A percentile compares a stretch with the other conserved stretches of the same genome.
Evolutionary conservation across 2,113 vertebrate genomes (phyloP).

Genomic region (Cyphomyrus plagiostoma): DNA sequence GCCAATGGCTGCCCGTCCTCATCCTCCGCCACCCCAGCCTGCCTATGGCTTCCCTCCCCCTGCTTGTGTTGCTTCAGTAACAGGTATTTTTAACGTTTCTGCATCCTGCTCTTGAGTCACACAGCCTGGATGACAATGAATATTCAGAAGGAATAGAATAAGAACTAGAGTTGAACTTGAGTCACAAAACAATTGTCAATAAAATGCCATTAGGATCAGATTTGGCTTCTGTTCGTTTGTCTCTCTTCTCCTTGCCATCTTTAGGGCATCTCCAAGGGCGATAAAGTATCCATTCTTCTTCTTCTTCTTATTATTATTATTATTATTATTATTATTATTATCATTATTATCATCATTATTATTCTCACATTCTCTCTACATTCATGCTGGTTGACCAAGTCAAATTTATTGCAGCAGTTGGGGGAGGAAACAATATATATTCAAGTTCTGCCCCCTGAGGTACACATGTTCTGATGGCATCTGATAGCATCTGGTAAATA

Average conservation of each 20-base stretch:
- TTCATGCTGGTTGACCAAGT: not conserved
- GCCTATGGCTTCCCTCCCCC: conserved; percentile 21
- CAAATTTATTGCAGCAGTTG: not conserved
- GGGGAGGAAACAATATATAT: not conserved
- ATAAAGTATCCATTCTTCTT: too few relatives aligned
- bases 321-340: too few relatives aligned
- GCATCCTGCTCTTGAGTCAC: not conserved
- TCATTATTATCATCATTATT: too few relatives aligned
- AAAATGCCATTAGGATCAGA: not conserved
- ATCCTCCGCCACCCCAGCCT: conserved; percentile 40
- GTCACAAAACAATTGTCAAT: not conserved
- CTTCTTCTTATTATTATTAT: too few relatives aligned
- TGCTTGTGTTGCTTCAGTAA: conserved; percentile 26
- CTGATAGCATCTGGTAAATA: not conserved
- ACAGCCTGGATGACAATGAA: conserved; percentile 18
- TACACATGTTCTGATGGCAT: not conserved
- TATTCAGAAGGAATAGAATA: not conserved
- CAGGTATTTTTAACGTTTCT: conserved; percentile 24
- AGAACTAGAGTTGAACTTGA: not conserved
- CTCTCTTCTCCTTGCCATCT: not conserved
- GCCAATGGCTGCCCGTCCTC: conserved; percentile 24
- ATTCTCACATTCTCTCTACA: not conserved
- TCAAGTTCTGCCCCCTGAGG: not conserved
- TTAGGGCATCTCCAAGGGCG: too few relatives aligned
- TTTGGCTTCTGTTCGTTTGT: not conserved